Evolutionary conservation across 2,797 vertebrate genomes (phyloP), one percentile per base, ranked within the genome.

Genomic region (Salmo trutta): DNA sequence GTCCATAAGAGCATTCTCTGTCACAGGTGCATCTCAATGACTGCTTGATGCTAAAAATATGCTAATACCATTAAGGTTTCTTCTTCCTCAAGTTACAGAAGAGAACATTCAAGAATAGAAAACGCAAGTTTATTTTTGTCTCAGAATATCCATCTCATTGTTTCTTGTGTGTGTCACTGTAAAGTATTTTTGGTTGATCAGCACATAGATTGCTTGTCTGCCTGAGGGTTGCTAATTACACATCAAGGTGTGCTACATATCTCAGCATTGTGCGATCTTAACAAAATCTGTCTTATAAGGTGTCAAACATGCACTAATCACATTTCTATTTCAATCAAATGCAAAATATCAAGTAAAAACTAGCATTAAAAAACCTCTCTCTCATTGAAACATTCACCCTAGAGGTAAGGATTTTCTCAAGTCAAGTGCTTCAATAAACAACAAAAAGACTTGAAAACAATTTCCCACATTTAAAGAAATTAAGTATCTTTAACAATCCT

Each of bases 171-270:
- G 24, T 31, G 1, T 0, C 54, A 59, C 54, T 59, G 70, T 78
- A 12, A 77, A 75, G 65, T 86, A 85, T 87, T 86, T 71, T 85
- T 83, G 6, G 79, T 79, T 71, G 29, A 47, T 29, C 29, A 27
- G 27, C 12, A 24, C 41, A 47, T n/a, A 59, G 56, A 19, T n/a
- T 21, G 5, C 56, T 21, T 59, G 56, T 21, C 56, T 59, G 56
- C 1, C 56, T 59, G 41, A 47, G 41, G 41, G 10, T 47, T 47
- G 41, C 41, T 47, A 47, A 47, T 14, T 14, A 47, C 41, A 47
- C 41, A 47, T 14, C 2, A 12, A 47, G 41, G 41, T 59, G n/a
- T 59, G 56, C 56, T 21, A 59, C 4, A 56, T 17, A 56, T 56
- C 17, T n/a, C 53, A 17, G 53, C 16, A 56, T 54, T 19, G 5